These are phyloP conservation scores for Nestor notabilis DNA, from an alignment of 2,113 vertebrate species.

Conservation along the genomic window DNA sequence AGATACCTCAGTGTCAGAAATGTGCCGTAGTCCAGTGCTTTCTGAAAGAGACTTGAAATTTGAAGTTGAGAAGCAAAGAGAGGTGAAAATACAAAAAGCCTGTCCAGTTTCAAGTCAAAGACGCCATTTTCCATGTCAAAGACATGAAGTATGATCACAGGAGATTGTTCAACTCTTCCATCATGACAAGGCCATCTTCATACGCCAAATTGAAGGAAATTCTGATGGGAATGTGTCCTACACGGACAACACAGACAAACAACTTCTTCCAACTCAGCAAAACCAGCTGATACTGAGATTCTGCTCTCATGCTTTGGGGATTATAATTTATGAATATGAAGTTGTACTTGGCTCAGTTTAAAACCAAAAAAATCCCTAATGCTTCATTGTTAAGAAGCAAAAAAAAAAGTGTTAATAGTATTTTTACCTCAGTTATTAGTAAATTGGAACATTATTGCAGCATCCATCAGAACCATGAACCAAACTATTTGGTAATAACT, in stretches of 20 bases:
- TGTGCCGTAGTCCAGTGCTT: conserved; percentile 58
- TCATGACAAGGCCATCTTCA: neutral
- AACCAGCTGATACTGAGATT: neutral
- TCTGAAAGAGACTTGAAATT: conserved; percentile 76
- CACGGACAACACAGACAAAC: neutral
- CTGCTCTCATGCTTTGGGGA: neutral
- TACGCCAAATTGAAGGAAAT: neutral
- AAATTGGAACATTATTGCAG: neutral
- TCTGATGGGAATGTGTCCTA: neutral
- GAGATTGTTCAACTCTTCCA: neutral
- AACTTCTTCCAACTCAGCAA: neutral
- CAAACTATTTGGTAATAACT: neutral
- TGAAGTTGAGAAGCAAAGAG: conserved; percentile 78
- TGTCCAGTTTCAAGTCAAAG: conserved; percentile 72
- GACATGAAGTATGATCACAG: conserved; percentile 13
- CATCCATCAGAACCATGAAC: neutral
- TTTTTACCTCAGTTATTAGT: neutral
- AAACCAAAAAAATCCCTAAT: neutral
- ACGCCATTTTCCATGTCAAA: neutral
- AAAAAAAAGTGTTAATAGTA: neutral
- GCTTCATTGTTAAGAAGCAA: neutral
- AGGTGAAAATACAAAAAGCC: conserved; percentile 69
- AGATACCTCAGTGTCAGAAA: conserved; percentile 77
- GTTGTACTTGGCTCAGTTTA: neutral
- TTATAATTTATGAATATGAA: neutral